Conservation (phyloP, 2,797 vertebrate genomes). For the Periparus ater region DNA sequence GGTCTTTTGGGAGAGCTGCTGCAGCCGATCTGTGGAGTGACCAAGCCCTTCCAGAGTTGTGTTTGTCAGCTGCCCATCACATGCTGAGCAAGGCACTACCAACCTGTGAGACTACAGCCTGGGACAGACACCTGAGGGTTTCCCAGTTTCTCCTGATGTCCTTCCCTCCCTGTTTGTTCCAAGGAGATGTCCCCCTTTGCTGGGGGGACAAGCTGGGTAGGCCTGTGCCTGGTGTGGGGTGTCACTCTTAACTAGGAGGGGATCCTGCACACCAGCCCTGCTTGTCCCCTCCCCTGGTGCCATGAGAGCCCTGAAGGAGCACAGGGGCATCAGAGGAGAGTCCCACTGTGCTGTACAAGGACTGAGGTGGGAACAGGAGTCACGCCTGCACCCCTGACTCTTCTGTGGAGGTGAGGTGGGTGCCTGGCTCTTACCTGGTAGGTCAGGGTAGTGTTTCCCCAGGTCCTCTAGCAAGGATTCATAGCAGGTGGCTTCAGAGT, state of each 20-base stretch:
- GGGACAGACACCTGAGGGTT: background rate
- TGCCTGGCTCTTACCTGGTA: constrained; percentile 38
- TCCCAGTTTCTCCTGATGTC: background rate
- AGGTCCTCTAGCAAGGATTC: constrained; percentile 65
- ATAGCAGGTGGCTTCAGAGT: background rate
- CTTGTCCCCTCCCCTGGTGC: background rate
- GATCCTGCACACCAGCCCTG: background rate
- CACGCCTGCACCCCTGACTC: background rate
- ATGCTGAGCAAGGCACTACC: background rate
- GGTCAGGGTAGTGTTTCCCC: background rate
- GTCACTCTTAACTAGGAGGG: background rate
- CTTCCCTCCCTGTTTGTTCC: background rate
- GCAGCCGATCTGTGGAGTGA: constrained; percentile 4
- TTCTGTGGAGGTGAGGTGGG: background rate
- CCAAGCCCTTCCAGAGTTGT: background rate
- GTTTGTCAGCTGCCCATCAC: background rate
- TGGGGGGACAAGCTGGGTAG: background rate
- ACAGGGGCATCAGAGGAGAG: background rate
- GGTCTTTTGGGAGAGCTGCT: background rate
- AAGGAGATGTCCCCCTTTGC: background rate
- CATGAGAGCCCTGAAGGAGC: background rate
- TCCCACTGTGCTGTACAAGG: fast-evolving
- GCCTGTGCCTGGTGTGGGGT: background rate
- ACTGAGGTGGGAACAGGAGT: background rate
- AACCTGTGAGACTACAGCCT: background rate